These are phyloP conservation scores for Atta colombica DNA, from an alignment of 1,140 invertebrate genomes.

Conservation along the genomic window DNA sequence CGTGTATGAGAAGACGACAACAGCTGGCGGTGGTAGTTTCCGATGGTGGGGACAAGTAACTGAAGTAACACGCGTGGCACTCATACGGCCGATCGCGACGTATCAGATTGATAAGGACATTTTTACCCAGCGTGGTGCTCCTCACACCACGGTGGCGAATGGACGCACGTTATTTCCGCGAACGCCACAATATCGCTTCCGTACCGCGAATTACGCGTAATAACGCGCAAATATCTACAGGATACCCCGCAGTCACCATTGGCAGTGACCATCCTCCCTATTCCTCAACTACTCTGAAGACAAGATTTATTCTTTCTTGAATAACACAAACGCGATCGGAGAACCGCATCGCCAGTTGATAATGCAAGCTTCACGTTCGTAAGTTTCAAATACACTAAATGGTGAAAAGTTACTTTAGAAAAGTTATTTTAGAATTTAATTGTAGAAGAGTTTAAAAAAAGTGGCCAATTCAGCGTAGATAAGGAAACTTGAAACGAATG, in stretches of 20 bases:
- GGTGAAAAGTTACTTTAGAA: neutral
- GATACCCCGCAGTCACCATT: neutral
- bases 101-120: conserved; percentile 57
- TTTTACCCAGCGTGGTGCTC: conserved; percentile 50
- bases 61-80: conserved; percentile 49
- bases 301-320: neutral
- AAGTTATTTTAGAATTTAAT: neutral
- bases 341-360: neutral
- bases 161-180: conserved; percentile 18
- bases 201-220: conserved; percentile 1
- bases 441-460: neutral
- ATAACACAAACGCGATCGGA: neutral
- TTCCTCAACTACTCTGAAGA: neutral
- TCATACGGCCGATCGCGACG: conserved; percentile 29
- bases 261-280: neutral
- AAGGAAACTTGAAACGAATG: conserved; percentile 4
- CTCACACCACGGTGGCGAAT: conserved; percentile 24
- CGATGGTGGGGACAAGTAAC: conserved; percentile 58
- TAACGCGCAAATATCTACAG: neutral
- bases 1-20: conserved; percentile 59
- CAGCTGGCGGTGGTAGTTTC: neutral
- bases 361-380: neutral
- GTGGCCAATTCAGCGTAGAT: neutral
- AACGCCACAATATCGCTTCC: neutral
- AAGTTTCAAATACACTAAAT: neutral